phyloP scores from a whole-genome alignment of 2,888 invertebrate genomes.

The Himalopsyche tibetana region DNA sequence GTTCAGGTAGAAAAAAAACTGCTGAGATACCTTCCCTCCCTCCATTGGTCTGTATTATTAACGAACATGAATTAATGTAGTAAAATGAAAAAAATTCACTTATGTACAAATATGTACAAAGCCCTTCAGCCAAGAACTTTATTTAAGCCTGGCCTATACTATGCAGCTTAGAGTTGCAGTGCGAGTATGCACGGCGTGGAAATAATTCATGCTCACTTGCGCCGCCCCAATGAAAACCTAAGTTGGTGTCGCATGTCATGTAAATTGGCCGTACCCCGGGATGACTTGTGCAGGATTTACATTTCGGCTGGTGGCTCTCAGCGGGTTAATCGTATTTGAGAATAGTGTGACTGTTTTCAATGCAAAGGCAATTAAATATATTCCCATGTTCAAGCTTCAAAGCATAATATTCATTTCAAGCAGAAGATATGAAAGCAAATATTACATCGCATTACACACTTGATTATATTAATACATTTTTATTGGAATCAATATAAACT shows the following conservation, averaged over 20 bases:
- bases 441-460: too few relatives aligned
- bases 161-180: background rate
- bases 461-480: too few relatives aligned
- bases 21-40: too few relatives aligned
- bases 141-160: background rate
- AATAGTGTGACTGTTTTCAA: background rate
- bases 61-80: too few relatives aligned
- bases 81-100: too few relatives aligned
- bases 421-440: too few relatives aligned
- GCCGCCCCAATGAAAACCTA: background rate
- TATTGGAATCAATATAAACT: too few relatives aligned
- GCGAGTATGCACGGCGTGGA: background rate
- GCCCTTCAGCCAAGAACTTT: too few relatives aligned
- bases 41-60: too few relatives aligned
- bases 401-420: too few relatives aligned
- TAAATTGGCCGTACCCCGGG: conserved; percentile 17
- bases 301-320: background rate
- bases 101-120: too few relatives aligned
- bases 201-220: conserved; percentile 1
- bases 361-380: background rate
- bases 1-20: too few relatives aligned
- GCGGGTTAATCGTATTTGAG: background rate
- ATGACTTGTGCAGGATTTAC: conserved; percentile 17
- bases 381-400: background rate
- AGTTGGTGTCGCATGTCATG: conserved; percentile 2